These are phyloP conservation scores for Paraescarpia echinospica DNA, from an alignment of 1,140 invertebrate species.

Conservation along the genomic window DNA sequence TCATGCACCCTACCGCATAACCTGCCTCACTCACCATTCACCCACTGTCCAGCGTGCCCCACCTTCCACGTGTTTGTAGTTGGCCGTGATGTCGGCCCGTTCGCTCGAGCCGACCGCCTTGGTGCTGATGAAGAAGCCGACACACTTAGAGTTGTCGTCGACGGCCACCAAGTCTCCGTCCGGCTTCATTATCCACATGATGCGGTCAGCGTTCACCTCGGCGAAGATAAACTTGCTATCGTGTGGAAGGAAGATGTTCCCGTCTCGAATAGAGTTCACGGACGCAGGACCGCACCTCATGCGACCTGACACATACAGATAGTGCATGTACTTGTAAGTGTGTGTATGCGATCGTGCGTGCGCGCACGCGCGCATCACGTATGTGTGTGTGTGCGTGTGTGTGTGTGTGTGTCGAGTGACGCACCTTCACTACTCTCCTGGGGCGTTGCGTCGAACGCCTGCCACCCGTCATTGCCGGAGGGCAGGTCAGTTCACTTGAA, in stretches of 20 bases:
- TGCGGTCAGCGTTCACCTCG: conserved; percentile 76
- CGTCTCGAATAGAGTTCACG: conserved; percentile 76
- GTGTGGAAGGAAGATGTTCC: conserved; percentile 76
- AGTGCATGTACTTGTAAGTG: too few species aligned
- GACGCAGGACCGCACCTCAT: conserved; percentile 66
- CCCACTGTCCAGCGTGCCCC: too few species aligned
- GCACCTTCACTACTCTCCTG: conserved; percentile 70
- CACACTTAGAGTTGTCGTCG: conserved; percentile 61
- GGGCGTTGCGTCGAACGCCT: conserved; percentile 89
- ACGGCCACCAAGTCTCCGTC: conserved; percentile 28
- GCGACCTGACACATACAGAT: background rate
- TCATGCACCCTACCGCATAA: background rate
- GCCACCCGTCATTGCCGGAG: conserved; percentile 81
- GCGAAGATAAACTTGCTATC: conserved; percentile 81
- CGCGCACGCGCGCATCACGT: background rate
- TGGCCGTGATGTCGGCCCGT: conserved; percentile 79
- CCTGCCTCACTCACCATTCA: background rate
- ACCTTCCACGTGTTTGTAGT: conserved; percentile 88
- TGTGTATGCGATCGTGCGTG: background rate
- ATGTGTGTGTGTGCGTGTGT: background rate
- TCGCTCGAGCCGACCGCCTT: conserved; percentile 73
- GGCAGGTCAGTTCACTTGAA: conserved; percentile 83
- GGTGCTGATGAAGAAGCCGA: conserved; percentile 85
- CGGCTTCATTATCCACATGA: conserved; percentile 57
- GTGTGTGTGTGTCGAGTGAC: background rate